These are phyloP conservation scores for Thymallus thymallus DNA, from an alignment of 2,113 vertebrate genomes.

Conservation along the genomic window DNA sequence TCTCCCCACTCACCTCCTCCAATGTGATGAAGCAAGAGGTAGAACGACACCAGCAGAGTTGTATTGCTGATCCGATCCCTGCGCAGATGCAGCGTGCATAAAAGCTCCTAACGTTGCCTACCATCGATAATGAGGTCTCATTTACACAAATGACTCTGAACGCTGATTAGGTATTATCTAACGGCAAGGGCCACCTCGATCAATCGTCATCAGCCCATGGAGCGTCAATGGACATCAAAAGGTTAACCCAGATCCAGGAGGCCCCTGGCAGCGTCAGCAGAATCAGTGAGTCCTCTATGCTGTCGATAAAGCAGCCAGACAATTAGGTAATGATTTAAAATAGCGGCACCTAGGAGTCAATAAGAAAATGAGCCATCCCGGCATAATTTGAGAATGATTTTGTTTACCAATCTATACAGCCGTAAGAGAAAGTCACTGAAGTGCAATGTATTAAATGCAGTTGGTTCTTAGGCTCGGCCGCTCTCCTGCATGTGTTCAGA, in stretches of 20 bases:
- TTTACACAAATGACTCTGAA: conserved; percentile 92
- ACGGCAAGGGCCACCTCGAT: conserved; percentile 87
- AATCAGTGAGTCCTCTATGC: conserved; percentile 83
- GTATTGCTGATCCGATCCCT: conserved; percentile 70
- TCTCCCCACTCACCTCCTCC: conserved; percentile 44
- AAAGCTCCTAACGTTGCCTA: conserved; percentile 79
- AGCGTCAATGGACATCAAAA: conserved; percentile 86
- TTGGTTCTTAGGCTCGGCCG: conserved; percentile 37
- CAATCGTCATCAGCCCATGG: conserved; percentile 85
- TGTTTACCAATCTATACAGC: conserved; percentile 76
- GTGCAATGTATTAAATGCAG: conserved; percentile 61
- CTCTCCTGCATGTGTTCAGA: not conserved
- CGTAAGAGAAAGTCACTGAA: conserved; percentile 63
- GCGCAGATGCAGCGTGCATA: conserved; percentile 67
- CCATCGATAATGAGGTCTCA: conserved; percentile 92
- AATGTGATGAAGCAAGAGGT: conserved; percentile 52
- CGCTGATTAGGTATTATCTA: conserved; percentile 94
- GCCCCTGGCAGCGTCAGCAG: conserved; percentile 89
- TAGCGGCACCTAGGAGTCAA: conserved; percentile 80
- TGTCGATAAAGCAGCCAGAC: conserved; percentile 92
- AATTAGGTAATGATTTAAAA: conserved; percentile 98
- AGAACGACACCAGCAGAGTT: conserved; percentile 59
- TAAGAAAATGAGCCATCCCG: conserved; percentile 88
- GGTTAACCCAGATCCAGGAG: conserved; percentile 87
- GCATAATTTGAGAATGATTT: conserved; percentile 84